Conservation (phyloP, 2,113 vertebrate species). For the Archocentrus centrarchus region DNA sequence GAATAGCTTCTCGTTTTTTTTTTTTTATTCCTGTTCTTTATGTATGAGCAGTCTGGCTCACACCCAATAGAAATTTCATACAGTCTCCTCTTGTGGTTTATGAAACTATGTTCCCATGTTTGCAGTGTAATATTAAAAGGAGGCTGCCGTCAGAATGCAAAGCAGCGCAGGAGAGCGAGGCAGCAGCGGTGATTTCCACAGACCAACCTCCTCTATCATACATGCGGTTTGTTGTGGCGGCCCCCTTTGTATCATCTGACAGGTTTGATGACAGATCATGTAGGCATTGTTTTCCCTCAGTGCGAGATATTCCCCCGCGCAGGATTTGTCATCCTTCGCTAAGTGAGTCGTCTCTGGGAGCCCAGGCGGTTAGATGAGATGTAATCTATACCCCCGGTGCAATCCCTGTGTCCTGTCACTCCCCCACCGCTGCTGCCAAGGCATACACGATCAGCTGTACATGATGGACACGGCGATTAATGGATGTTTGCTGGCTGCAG, state of each 20-base stretch:
- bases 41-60: background rate
- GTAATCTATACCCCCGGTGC: conserved; percentile 61
- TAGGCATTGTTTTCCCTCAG: conserved; percentile 53
- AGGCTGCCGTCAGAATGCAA: conserved; percentile 16
- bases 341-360: conserved; percentile 63
- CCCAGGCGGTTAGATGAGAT: conserved; percentile 48
- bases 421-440: conserved; percentile 1
- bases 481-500: conserved; percentile 42
- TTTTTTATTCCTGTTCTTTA: background rate
- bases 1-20: background rate
- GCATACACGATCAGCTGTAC: conserved; percentile 58
- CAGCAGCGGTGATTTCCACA: conserved; percentile 24
- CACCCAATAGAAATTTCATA: conserved; percentile 8
- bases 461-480: conserved; percentile 74
- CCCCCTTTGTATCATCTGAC: conserved; percentile 60
- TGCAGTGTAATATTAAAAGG: background rate
- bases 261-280: conserved; percentile 72
- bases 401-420: conserved; percentile 46
- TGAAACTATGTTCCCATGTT: background rate
- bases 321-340: conserved; percentile 64
- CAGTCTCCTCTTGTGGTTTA: conserved; percentile 14
- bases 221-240: conserved; percentile 66
- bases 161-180: conserved; percentile 18
- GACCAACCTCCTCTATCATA: conserved; percentile 38
- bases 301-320: conserved; percentile 49